Base-by-base conservation (phyloP, 2,888 invertebrate species). In the Cerceris ruficornis region DNA sequence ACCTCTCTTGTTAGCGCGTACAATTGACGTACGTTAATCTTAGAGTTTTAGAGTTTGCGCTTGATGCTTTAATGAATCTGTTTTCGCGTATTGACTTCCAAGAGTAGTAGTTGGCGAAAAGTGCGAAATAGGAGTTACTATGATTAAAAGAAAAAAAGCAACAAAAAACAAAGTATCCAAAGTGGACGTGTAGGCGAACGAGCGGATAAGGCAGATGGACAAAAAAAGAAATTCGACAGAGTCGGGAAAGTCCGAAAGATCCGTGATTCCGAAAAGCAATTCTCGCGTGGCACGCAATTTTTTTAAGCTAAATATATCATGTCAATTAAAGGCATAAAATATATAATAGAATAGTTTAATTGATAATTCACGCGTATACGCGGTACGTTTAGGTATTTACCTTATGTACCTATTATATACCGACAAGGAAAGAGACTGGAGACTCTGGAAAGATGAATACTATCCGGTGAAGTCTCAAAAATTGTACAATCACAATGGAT, bases 241-340 rank as follows among this genome's bases (percentile, higher is more conserved):
- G 28, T 28, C 28, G 28, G 28, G 28, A 28, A 28, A 28, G 28
- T 75, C 61, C 42, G 52, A 70, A 66, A 62, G 52, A 71, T 71
- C 60, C 13, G 50, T 11, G 46, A 65, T 75, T 65, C 68, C 69
- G 61, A 70, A 69, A 70, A 61, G 68, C 77, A 72, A 76, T 84
- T 72, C 80, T 75, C 70, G 73, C 67, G 81, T 74, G 75, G 72
- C 75, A 79, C 69, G 71, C 76, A 75, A 69, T 75, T 60, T 28
- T 28, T 77, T 75, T 58, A 82, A 82, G 78, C 81, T 83, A 80
- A 28, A 28, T 81, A 76, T 75, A 83, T 85, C 85, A 81, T 77
- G 85, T 85, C 85, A 85, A 85, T 85, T 85, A 85, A 80, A 80
- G 75, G 67, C 83, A 84, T 79, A 82, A 70, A 78, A 69, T 75